These are phyloP conservation scores for Lasioglossum villosulum DNA, from an alignment of 2,888 invertebrate species.

Conservation along the genomic window DNA sequence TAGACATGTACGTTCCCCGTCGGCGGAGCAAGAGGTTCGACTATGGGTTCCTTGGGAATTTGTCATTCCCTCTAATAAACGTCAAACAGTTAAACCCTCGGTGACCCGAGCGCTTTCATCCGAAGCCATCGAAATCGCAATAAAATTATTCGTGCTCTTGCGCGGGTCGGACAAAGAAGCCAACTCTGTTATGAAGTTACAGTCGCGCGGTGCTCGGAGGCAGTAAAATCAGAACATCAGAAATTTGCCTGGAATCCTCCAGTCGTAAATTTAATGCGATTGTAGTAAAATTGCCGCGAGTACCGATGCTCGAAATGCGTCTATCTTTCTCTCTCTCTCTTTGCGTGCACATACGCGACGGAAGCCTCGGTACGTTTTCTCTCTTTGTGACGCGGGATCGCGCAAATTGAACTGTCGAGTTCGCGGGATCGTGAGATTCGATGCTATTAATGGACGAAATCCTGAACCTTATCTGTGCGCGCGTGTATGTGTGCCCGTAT, in stretches of 20 bases:
- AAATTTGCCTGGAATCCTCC: not conserved
- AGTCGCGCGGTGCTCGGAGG: constrained; percentile 17
- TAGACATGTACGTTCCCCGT: not conserved
- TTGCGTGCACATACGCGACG: not conserved
- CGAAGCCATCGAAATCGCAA: constrained; percentile 38
- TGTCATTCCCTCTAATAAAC: constrained; percentile 19
- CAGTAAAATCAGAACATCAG: constrained; percentile 49
- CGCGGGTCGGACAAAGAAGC: constrained; percentile 17
- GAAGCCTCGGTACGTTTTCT: constrained; percentile 4
- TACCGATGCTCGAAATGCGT: constrained; percentile 3
- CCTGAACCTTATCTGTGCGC: not conserved
- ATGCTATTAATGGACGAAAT: constrained; percentile 10
- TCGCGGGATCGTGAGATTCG: not conserved
- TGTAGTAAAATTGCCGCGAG: constrained; percentile 43
- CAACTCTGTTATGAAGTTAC: constrained; percentile 41
- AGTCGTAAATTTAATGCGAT: constrained; percentile 46
- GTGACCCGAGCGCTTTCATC: constrained; percentile 2
- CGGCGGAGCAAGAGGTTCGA: not conserved
- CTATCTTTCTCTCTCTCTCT: not conserved
- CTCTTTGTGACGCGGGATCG: not conserved
- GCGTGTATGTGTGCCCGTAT: not conserved
- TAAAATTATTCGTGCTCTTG: constrained; percentile 48
- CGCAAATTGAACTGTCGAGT: constrained; percentile 5
- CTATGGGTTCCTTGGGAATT: constrained; percentile 6
- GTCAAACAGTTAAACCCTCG: constrained; percentile 17